Evolutionary conservation across 2,888 invertebrate species (phyloP).

Genomic region (Elegia similella): DNA sequence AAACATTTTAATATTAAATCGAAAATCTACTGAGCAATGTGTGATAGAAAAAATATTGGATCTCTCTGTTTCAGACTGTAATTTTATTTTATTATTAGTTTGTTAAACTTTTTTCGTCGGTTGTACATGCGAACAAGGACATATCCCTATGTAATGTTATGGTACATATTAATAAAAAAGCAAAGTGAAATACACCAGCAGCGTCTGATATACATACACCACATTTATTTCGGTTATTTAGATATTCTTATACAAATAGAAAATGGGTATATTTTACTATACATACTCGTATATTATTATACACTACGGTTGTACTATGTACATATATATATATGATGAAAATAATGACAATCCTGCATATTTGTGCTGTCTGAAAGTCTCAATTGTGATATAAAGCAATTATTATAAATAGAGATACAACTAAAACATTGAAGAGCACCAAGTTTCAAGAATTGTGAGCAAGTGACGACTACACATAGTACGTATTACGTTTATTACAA

Average conservation of each 20-base stretch:
- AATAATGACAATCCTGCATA: no score
- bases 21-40: slow-evolving; percentile 25
- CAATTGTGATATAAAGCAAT: not conserved
- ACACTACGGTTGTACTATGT: no score
- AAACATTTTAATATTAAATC: slow-evolving; percentile 4
- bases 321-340: no score
- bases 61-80: slow-evolving; percentile 12
- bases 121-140: slow-evolving; percentile 5
- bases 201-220: not conserved
- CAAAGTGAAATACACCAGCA: no score
- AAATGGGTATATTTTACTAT: no score
- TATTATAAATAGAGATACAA: not conserved
- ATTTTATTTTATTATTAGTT: not conserved
- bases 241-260: no score
- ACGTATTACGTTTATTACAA: not conserved
- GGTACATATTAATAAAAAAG: no score
- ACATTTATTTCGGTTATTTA: no score
- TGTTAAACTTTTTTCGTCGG: slow-evolving; percentile 6
- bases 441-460: slow-evolving; percentile 50
- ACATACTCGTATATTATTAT: no score
- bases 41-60: slow-evolving; percentile 34
- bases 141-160: no score
- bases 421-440: slow-evolving; percentile 41
- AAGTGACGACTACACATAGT: slow-evolving; percentile 20
- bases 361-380: no score